Evolutionary conservation across 1,140 invertebrate genomes (phyloP), one percentile per base, ranked within the genome.

Genomic region (Metaphire vulgaris): DNA sequence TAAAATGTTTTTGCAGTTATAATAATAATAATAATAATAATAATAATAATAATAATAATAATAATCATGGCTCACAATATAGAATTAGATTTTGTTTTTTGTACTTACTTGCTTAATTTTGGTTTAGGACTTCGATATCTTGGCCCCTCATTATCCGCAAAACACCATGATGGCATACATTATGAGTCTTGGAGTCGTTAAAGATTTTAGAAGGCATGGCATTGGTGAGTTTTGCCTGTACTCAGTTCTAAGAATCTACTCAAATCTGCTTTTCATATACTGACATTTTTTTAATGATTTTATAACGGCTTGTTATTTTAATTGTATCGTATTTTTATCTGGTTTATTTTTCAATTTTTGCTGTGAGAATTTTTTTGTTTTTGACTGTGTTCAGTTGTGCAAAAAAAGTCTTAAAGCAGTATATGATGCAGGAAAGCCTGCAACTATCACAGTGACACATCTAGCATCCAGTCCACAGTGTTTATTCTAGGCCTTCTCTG

Each of bases 131-230:
- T 89, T 90, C 82, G 93, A 92, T 78, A 95, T 98, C 80, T 88
- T 98, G 69, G 92, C 93, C 33, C 91, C 92, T 82, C 91, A 91
- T 81, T 91, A 93, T 82, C 89, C 91, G 33, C 89, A 90, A 56
- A 84, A 83, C 72, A 91, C 91, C 72, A 90, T 94, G 81, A 93
- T 97, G 68, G 94, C 93, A 26, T 99, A 99, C 82, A 98, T 99
- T 81, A 88, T 99, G 34, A 97, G 94, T 82, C 87, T 98, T 79
- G 96, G 96, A 76, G 93, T 95, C 1, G 87, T 86, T 31, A 89
- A 91, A 78, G 89, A 90, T 64, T 94, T 92, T 85, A 89, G 96
- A 69, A 90, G 95, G 69, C 94, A 95, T 83, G 96, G 96, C 21
- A 95, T 98, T 80, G 85, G 85, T 86, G 80, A 56, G 41, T 21